A percentile compares a stretch with the other conserved stretches of the same genome.
phyloP scores from a whole-genome alignment of 2,888 invertebrate genomes.

The Deilephila porcellus region DNA sequence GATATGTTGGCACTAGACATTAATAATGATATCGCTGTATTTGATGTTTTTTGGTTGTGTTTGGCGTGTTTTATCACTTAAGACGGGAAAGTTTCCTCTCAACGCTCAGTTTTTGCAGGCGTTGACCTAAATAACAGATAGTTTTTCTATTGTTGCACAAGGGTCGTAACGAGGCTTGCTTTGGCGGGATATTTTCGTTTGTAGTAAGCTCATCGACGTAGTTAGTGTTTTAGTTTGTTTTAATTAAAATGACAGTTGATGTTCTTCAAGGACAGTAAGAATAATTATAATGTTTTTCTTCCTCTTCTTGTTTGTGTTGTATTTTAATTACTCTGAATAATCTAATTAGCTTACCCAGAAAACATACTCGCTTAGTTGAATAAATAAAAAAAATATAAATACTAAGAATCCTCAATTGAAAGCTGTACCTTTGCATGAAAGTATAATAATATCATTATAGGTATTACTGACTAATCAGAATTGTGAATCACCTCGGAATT shows the following conservation, averaged over 20 bases:
- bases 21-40: conserved; percentile 81
- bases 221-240: conserved; percentile 15
- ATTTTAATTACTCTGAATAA: no score
- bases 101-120: conserved; percentile 62
- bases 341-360: no score
- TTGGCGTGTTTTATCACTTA: conserved; percentile 79
- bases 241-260: neutral
- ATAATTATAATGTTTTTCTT: neutral
- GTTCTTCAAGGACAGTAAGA: neutral
- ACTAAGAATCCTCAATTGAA: no score
- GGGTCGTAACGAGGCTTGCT: conserved; percentile 29
- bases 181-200: conserved; percentile 23
- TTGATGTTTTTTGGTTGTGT: conserved; percentile 74
- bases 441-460: no score
- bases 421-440: no score
- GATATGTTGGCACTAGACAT: conserved; percentile 79
- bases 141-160: conserved; percentile 30
- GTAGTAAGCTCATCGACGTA: conserved; percentile 24
- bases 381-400: no score
- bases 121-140: conserved; percentile 54
- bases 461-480: no score
- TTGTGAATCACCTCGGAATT: no score
- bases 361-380: no score
- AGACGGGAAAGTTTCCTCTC: conserved; percentile 70
- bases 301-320: neutral